Base-by-base conservation (phyloP, 2,113 vertebrate species). In the Ctenodactylus gundi region DNA sequence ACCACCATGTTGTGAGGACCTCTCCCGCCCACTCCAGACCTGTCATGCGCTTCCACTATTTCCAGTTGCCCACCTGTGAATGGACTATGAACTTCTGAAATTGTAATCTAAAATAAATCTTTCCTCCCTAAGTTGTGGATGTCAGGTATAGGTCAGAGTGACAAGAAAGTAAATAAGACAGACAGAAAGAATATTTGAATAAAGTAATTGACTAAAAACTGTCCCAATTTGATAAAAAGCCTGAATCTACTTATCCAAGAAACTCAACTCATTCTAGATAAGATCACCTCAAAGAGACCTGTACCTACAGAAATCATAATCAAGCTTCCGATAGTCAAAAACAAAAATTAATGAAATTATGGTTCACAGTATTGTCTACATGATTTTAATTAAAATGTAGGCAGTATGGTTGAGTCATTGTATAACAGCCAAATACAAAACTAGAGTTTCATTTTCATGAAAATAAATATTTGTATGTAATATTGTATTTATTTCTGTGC, bases 361-460 rank as follows among this genome's bases (percentile, higher is more conserved):
- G 18, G 29, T n/a, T n/a, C 55, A 51, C 3, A 13, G 88, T 86
- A 3, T 76, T 94, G 3, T 31, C 41, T 57, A 6, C 73, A n/a
- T 5, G n/a, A 67, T 25, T 86, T 94, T 90, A 73, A 51, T 64
- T 78, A 49, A 91, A 75, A 76, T 85, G 3, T 49, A 67, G 94
- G 34, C 14, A 57, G 46, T 84, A 62, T 34, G 25, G 75, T 75
- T 84, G 88, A 41, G 39, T 65, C 25, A 64, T 49, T 64, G 15
- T 94, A 70, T 80, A 75, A 80, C 4, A 78, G 44, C 11, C 55
- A 94, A 90, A 92, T 9, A 76, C 2, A 80, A 31, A 51, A 41
- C 46, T 75, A 88, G n/a, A 76, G 13, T 55, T 92, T 93, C 27
- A 55, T 75, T 88, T 92, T 94, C 75, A 94, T 82, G 23, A 55